These are phyloP conservation scores for Bufo gargarizans DNA, from an alignment of 2,113 vertebrate genomes.

Conservation along the genomic window DNA sequence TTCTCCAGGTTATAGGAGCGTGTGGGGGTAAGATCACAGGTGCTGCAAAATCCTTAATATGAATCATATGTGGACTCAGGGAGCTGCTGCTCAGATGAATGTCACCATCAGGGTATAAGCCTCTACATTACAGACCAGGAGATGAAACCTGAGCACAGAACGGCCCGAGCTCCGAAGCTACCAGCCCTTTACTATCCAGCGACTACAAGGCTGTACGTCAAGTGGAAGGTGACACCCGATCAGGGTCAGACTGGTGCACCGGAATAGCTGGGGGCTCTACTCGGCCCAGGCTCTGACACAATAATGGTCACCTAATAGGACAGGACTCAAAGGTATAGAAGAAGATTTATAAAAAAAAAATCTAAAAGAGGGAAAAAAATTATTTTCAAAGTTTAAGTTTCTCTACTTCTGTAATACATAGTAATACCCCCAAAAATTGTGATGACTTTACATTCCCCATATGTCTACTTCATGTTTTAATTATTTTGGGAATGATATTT, in stretches of 20 bases:
- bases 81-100: not conserved
- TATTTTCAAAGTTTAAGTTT: no score
- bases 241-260: not conserved
- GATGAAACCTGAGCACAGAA: constrained; percentile 1
- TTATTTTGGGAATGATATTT: no score
- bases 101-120: not conserved
- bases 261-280: no score
- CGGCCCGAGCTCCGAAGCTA: not conserved
- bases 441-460: no score
- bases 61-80: constrained; percentile 40
- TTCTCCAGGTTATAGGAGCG: not conserved
- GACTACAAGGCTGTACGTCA: not conserved
- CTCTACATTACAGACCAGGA: constrained; percentile 20
- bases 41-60: constrained; percentile 36
- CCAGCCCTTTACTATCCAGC: not conserved
- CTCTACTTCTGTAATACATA: no score
- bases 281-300: not conserved
- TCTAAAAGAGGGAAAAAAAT: no score
- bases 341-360: no score
- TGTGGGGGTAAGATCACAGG: constrained; percentile 41
- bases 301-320: not conserved
- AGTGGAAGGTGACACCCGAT: not conserved
- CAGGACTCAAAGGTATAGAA: no score
- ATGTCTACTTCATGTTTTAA: no score
- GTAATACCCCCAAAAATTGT: no score